Percentiles rank a stretch among this genome's conserved stretches.
These are phyloP conservation scores for Macropodus opercularis DNA, from an alignment of 2,797 vertebrate genomes.

Conservation along the genomic window DNA sequence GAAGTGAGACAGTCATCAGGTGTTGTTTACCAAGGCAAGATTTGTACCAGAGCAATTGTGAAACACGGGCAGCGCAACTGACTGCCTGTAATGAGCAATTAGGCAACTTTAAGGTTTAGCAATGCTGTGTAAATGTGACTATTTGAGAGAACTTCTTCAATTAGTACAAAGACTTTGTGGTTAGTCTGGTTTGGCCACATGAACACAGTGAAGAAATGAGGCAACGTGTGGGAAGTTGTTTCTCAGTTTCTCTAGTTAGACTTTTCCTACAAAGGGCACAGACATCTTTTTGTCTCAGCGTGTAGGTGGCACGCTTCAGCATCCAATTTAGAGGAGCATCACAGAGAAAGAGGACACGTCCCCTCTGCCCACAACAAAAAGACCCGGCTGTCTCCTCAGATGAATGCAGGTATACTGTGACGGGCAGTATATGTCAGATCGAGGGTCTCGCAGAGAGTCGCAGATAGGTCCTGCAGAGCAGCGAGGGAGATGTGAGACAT, in stretches of 20 bases:
- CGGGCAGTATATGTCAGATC: slow-evolving; percentile 66
- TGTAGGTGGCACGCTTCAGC: neutral
- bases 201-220: neutral
- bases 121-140: no score
- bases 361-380: slow-evolving; percentile 8
- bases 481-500: slow-evolving; percentile 30
- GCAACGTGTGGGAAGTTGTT: slow-evolving; percentile 11
- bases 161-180: no score
- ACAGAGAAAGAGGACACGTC: neutral
- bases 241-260: no score
- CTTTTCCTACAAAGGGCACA: neutral
- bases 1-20: no score
- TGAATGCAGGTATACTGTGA: slow-evolving; percentile 49
- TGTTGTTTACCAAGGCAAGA: no score
- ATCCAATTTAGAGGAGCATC: slow-evolving; percentile 11
- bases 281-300: slow-evolving; percentile 1
- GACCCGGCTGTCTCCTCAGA: slow-evolving; percentile 41
- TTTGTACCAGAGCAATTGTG: no score
- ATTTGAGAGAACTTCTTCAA: no score
- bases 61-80: no score
- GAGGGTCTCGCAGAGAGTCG: slow-evolving; percentile 62
- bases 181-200: no score
- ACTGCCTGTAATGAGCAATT: no score
- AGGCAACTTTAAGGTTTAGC: no score
- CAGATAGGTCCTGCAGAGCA: slow-evolving; percentile 20